These are phyloP conservation scores for Ceuthmochares aereus DNA, from an alignment of 2,113 vertebrate genomes.

Conservation along the genomic window DNA sequence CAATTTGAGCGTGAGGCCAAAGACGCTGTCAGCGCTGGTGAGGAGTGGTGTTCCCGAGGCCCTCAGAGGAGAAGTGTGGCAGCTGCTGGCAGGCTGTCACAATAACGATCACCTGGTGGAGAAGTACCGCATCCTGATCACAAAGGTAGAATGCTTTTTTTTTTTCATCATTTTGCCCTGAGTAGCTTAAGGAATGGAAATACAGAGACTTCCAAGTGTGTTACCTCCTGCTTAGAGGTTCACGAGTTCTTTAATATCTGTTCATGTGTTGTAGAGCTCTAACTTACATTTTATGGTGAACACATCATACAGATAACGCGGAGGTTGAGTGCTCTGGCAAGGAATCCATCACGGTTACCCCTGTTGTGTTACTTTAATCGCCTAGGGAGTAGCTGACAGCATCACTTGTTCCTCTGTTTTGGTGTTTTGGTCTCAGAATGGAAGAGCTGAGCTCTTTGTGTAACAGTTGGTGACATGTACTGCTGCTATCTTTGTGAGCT, in stretches of 20 bases:
- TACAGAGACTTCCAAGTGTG: accelerated
- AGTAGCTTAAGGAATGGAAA: accelerated
- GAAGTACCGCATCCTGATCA: constrained; percentile 98
- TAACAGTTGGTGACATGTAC: constrained; percentile 3
- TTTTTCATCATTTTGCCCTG: accelerated
- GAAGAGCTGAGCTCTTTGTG: neutral
- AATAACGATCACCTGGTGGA: constrained; percentile 97
- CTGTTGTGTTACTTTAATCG: constrained; percentile 45
- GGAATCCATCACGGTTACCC: neutral
- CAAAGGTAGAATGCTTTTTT: constrained; percentile 84
- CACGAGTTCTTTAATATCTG: neutral
- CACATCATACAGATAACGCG: neutral
- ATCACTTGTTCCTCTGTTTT: constrained; percentile 6
- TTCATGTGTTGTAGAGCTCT: neutral
- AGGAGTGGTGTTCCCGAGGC: constrained; percentile 95
- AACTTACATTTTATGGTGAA: constrained; percentile 1
- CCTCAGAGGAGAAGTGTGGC: constrained; percentile 96
- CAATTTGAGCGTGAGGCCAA: constrained; percentile 93
- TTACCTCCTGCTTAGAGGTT: neutral
- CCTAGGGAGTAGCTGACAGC: neutral
- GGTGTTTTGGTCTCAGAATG: neutral
- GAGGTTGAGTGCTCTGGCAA: constrained; percentile 21
- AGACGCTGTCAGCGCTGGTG: constrained; percentile 89
- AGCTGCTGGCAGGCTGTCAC: constrained; percentile 96
- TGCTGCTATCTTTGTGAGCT: constrained; percentile 41